These are phyloP conservation scores for Drosophila subobscura DNA, from an alignment of 1,140 invertebrate species.

Conservation along the genomic window DNA sequence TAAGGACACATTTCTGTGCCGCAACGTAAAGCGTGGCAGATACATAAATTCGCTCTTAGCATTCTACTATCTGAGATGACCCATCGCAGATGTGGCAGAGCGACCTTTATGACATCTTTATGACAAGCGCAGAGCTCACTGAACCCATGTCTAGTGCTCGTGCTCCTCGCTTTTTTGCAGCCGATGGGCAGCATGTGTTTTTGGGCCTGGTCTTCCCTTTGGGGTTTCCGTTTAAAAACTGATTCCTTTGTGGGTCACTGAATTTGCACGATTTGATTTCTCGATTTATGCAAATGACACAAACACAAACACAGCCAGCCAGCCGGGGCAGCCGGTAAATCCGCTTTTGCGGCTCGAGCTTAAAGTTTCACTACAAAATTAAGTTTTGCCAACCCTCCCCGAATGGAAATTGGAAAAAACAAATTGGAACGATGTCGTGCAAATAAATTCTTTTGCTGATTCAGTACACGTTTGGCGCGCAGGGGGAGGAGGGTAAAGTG, in stretches of 20 bases:
- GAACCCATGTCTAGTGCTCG: conserved; percentile 3
- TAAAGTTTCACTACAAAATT: conserved; percentile 26
- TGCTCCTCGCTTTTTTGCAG: conserved; percentile 14
- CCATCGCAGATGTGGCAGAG: conserved; percentile 54
- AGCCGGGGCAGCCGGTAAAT: conserved; percentile 10
- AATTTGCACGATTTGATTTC: too few relatives aligned
- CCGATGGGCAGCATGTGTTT: conserved; percentile 69
- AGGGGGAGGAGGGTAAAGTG: conserved; percentile 9
- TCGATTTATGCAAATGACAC: conserved; percentile 72
- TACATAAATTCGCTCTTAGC: background rate
- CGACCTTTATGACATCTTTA: conserved; percentile 71
- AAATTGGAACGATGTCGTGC: conserved; percentile 3
- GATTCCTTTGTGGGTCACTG: conserved; percentile 10
- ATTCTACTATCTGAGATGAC: conserved; percentile 32
- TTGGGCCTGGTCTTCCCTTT: conserved; percentile 51
- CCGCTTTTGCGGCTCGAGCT: conserved; percentile 23
- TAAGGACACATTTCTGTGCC: conserved; percentile 23
- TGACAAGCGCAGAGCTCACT: conserved; percentile 42
- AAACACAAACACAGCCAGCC: too few relatives aligned
- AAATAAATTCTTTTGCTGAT: conserved; percentile 37
- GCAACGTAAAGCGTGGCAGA: conserved; percentile 4
- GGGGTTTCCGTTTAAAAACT: conserved; percentile 2
- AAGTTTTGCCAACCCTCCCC: conserved; percentile 1
- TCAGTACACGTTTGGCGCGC: conserved; percentile 35
- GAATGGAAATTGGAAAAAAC: conserved; percentile 11